These are phyloP conservation scores for Origma solitaria DNA, from an alignment of 2,113 vertebrate species.

Conservation along the genomic window DNA sequence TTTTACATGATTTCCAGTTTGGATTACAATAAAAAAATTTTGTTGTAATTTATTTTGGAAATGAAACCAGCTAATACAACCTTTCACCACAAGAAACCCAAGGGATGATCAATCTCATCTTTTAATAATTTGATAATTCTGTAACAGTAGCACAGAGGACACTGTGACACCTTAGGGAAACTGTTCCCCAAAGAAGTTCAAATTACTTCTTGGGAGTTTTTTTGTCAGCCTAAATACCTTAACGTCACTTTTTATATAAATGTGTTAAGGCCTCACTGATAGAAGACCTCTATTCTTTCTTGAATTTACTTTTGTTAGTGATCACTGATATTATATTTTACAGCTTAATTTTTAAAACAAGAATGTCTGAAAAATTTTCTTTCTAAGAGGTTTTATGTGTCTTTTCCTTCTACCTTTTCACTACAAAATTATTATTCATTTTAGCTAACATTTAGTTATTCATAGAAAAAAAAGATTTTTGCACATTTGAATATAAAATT, in stretches of 20 bases:
- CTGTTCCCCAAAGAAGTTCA: neutral
- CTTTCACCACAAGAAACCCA: neutral
- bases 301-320: neutral
- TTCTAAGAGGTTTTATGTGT: neutral
- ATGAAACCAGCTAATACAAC: neutral
- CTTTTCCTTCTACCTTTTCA: neutral
- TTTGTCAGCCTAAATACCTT: neutral
- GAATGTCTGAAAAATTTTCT: neutral
- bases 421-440: neutral
- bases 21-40: rapidly evolving
- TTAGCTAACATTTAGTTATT: neutral
- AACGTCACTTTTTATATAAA: neutral
- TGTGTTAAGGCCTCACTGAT: rapidly evolving
- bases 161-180: neutral
- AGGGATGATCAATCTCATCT: neutral
- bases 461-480: neutral
- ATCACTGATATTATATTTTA: neutral
- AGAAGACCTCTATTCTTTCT: neutral
- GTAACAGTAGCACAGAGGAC: rapidly evolving
- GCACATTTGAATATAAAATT: neutral
- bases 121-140: neutral
- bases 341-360: neutral
- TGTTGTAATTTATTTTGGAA: neutral
- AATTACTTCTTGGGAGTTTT: neutral
- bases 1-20: neutral